These are phyloP conservation scores for Pangasius krempfi DNA, from an alignment of 2,797 vertebrate species.

Conservation along the genomic window DNA sequence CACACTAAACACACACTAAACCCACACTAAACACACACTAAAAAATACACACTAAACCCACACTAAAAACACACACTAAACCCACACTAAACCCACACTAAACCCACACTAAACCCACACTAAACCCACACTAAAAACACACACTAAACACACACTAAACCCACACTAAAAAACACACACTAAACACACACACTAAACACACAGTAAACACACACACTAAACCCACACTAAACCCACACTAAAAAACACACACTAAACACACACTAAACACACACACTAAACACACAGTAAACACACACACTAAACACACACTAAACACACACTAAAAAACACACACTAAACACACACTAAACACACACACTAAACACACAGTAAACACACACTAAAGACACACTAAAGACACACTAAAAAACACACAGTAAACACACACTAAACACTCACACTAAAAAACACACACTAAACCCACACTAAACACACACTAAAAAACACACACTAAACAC, in stretches of 20 bases:
- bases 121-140: not conserved
- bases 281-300: not conserved
- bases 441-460: not conserved
- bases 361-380: not conserved
- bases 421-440: too few species aligned
- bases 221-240: not conserved
- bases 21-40: not conserved
- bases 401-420: not conserved
- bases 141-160: not conserved
- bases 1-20: not conserved
- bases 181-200: not conserved
- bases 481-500: not conserved
- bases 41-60: not conserved
- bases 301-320: not conserved
- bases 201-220: not conserved
- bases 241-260: too few species aligned
- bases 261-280: not conserved
- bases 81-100: not conserved
- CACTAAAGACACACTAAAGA: too few species aligned
- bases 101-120: not conserved
- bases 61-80: slow-evolving; percentile 3
- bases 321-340: not conserved
- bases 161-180: too few species aligned
- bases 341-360: too few species aligned
- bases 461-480: not conserved